phyloP scores from a whole-genome alignment of 2,888 invertebrate species.

The Auanema freiburgensis region DNA sequence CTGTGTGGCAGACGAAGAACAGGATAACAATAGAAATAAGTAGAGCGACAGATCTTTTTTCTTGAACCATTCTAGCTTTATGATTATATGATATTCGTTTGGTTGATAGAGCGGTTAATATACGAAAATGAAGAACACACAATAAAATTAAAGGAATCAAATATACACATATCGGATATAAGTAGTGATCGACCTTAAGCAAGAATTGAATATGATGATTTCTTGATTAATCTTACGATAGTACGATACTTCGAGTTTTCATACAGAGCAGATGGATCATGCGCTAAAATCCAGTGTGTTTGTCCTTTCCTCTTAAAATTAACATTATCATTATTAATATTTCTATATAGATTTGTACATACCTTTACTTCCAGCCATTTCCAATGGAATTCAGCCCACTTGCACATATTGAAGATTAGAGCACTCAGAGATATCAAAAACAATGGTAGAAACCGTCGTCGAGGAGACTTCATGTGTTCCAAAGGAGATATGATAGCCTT shows the following conservation, averaged over 20 bases:
- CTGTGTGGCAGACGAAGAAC: slow-evolving; percentile 63
- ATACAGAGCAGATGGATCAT: neutral
- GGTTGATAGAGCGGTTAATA: slow-evolving; percentile 42
- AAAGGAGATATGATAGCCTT: slow-evolving; percentile 43
- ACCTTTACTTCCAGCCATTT: slow-evolving; percentile 17
- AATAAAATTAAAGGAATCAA: slow-evolving; percentile 56
- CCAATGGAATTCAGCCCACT: slow-evolving; percentile 61
- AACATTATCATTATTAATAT: neutral
- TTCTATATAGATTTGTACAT: too few relatives aligned
- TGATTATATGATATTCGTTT: slow-evolving; percentile 38
- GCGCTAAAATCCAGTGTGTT: too few relatives aligned
- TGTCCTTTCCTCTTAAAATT: neutral
- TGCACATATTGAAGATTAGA: slow-evolving; percentile 56
- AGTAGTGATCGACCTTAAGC: slow-evolving; percentile 54
- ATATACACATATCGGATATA: slow-evolving; percentile 59
- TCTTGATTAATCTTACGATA: neutral
- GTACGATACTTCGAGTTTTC: slow-evolving; percentile 5
- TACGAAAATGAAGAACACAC: slow-evolving; percentile 58
- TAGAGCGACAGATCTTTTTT: slow-evolving; percentile 53
- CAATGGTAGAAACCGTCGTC: slow-evolving; percentile 42
- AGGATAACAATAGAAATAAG: slow-evolving; percentile 60
- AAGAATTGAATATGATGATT: slow-evolving; percentile 2
- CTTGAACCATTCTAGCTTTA: slow-evolving; percentile 37
- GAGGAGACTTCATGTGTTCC: slow-evolving; percentile 29
- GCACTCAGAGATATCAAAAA: slow-evolving; percentile 49